Percentiles rank a stretch among this genome's conserved stretches.
Evolutionary conservation across 2,797 vertebrate genomes (phyloP).

Genomic region (Gobio occitaniae): DNA sequence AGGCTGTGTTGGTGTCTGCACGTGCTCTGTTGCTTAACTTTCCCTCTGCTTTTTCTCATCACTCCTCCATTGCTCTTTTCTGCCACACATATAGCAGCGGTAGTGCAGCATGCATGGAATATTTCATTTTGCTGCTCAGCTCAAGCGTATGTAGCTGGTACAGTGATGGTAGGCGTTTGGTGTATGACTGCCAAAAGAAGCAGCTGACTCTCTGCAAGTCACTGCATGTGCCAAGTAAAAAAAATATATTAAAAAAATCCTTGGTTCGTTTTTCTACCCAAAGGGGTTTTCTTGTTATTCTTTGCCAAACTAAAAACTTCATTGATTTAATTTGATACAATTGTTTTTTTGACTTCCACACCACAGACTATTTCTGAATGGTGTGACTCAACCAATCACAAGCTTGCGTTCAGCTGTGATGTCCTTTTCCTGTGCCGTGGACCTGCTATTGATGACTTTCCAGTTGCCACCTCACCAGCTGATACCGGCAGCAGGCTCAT

Average conservation of each 20-base stretch:
- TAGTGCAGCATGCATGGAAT: neutral
- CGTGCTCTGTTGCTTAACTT: constrained; percentile 54
- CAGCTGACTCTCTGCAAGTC: constrained; percentile 42
- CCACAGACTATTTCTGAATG: neutral
- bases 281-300: neutral
- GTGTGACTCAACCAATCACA: constrained; percentile 30
- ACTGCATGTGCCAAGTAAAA: constrained; percentile 14
- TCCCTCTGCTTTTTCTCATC: constrained; percentile 13
- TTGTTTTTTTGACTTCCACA: neutral
- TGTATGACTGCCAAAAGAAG: constrained; percentile 31
- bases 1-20: constrained; percentile 41
- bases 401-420: constrained; percentile 39
- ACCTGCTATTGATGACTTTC: constrained; percentile 24
- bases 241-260: neutral
- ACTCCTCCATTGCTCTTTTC: constrained; percentile 11
- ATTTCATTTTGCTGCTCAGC: constrained; percentile 7
- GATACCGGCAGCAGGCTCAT: neutral
- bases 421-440: constrained; percentile 44
- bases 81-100: neutral
- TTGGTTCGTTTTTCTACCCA: neutral
- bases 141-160: neutral
- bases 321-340: neutral
- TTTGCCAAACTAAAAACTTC: neutral
- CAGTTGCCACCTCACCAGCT: constrained; percentile 44
- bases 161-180: constrained; percentile 8